Percentiles rank a stretch among this genome's conserved stretches.
phyloP scores from a whole-genome alignment of 2,888 invertebrate species.

The Sarcophaga variegata region DNA sequence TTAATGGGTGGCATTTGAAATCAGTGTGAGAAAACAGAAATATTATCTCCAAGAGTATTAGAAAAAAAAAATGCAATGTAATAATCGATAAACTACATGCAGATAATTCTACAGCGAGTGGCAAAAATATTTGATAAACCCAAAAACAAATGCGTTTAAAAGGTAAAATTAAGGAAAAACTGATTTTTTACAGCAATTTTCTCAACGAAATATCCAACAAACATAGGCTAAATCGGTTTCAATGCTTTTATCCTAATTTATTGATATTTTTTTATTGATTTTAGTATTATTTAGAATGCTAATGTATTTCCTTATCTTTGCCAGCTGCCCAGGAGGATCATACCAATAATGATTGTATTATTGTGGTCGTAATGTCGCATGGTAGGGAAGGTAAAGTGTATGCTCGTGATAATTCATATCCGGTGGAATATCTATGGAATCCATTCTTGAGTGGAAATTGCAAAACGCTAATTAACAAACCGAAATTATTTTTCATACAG shows the following conservation, averaged over 20 bases:
- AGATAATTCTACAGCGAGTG: slow-evolving; percentile 23
- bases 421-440: slow-evolving; percentile 84
- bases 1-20: no score
- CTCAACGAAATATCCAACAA: no score
- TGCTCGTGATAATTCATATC: slow-evolving; percentile 84
- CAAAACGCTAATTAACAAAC: slow-evolving; percentile 85
- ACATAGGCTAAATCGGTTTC: no score
- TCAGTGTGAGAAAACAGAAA: background rate
- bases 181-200: no score
- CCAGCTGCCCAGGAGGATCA: slow-evolving; percentile 83
- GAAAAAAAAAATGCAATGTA: background rate
- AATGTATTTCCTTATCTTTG: slow-evolving; percentile 61
- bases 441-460: slow-evolving; percentile 85
- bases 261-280: no score
- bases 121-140: background rate
- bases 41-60: slow-evolving; percentile 33
- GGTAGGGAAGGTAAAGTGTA: slow-evolving; percentile 85
- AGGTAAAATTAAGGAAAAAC: no score
- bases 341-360: slow-evolving; percentile 84
- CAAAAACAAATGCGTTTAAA: background rate
- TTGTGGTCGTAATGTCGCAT: slow-evolving; percentile 85
- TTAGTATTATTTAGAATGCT: no score
- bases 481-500: slow-evolving; percentile 88
- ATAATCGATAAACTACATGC: slow-evolving; percentile 25
- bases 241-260: no score